Evolutionary conservation across 1,140 invertebrate species (phyloP).

Genomic region (Neuroterus valhalla): DNA sequence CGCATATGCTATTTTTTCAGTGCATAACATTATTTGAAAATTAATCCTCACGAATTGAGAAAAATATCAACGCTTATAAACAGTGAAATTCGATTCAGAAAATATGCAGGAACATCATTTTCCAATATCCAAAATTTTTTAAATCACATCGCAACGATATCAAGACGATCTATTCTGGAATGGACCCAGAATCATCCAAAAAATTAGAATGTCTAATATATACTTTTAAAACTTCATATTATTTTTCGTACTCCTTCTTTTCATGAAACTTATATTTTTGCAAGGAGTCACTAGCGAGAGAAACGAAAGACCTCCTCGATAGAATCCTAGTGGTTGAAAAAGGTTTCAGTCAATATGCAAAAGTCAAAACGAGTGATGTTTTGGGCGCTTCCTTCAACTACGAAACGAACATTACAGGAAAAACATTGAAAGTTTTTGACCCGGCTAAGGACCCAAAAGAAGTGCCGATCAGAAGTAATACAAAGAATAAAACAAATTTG

Average conservation of each 20-base stretch:
- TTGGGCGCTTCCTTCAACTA: slow-evolving; percentile 42
- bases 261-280: slow-evolving; percentile 32
- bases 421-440: slow-evolving; percentile 62
- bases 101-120: too few relatives aligned
- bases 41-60: too few relatives aligned
- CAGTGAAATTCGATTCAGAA: too few relatives aligned
- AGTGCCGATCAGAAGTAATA: slow-evolving; percentile 41
- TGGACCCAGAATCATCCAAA: too few relatives aligned
- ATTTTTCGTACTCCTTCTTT: not conserved
- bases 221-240: not conserved
- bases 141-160: too few relatives aligned
- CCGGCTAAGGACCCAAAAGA: slow-evolving; percentile 69
- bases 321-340: slow-evolving; percentile 64
- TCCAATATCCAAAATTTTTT: too few relatives aligned
- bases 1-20: too few relatives aligned
- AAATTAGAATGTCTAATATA: not conserved
- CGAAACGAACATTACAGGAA: slow-evolving; percentile 34
- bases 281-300: slow-evolving; percentile 58
- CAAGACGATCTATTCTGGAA: too few relatives aligned
- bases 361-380: slow-evolving; percentile 55
- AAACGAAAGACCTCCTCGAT: slow-evolving; percentile 62
- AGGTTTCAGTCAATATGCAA: slow-evolving; percentile 63
- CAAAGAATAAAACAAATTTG: not conserved
- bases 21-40: too few relatives aligned
- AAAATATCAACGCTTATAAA: too few relatives aligned